Base-by-base conservation (phyloP, 2,888 invertebrate species). In the Cosmorhoe ocellata region DNA sequence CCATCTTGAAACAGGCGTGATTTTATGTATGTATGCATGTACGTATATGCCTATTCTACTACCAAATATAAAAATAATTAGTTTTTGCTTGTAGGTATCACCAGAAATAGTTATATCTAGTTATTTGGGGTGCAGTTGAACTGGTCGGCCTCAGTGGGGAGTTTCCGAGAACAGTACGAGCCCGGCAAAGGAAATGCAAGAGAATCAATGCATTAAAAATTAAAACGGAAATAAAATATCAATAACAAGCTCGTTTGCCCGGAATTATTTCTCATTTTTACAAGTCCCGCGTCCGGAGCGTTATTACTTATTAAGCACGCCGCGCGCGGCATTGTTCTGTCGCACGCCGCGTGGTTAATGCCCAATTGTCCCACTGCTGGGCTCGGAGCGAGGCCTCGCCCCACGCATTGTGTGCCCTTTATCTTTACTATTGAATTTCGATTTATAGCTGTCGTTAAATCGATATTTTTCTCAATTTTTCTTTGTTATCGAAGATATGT, bases 181-280 rank as follows among this genome's bases (percentile, higher is more conserved):
- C n/a, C n/a, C n/a, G n/a, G n/a, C 37, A n/a, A 38, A 31, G 32
- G 41, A 41, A 51, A 32, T 9, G 9, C 27, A 27, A 31, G 34
- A 24, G 8, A 13, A 22, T 12, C 39, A 27, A 43, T 36, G 28
- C 40, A 54, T 50, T 50, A 50, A 54, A 51, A 57, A 59, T 53
- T 52, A 40, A 56, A 56, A 56, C 66, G 69, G 63, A 71, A 73
- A 79, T 78, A 78, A 79, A 79, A 75, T 78, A 79, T 80, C 79
- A 84, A 85, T 83, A 81, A 82, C 71, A 79, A 67, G 77, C 79
- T 84, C 71, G 82, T 85, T 86, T 85, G 82, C 80, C 63, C 59
- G 62, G 68, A 70, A 76, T 80, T 74, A 76, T 76, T 76, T 71
- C 66, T 63, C 61, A 67, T 65, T 66, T 64, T 65, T 63, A 65